Conservation (phyloP, 2,797 vertebrate genomes). For the Oreortyx pictus region DNA sequence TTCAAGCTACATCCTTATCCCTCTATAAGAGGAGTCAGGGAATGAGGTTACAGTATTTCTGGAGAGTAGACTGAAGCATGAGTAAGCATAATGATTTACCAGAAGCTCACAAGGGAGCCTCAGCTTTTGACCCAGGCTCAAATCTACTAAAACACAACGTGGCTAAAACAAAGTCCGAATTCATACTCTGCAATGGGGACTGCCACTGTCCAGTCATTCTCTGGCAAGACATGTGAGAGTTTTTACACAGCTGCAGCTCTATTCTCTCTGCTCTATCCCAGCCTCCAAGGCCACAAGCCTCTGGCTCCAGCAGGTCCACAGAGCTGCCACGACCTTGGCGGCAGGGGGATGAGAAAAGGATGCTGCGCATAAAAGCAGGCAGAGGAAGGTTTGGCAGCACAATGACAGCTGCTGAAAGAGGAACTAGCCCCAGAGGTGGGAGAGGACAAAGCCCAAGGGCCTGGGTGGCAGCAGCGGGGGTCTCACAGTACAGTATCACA, state of each 20-base stretch:
- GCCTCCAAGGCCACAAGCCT: rapidly evolving
- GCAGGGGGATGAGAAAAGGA: neutral
- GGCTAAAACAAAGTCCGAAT: neutral
- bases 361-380: rapidly evolving
- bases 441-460: neutral
- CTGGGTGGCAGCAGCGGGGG: neutral
- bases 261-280: neutral
- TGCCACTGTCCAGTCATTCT: neutral
- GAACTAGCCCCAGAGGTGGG: neutral
- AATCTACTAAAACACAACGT: neutral
- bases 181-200: neutral
- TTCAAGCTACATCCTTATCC: neutral
- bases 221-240: rapidly evolving
- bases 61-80: neutral
- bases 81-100: neutral
- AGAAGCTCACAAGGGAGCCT: neutral
- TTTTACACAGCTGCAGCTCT: rapidly evolving
- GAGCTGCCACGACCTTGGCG: neutral
- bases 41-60: neutral
- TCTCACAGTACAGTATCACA: rapidly evolving
- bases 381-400: neutral
- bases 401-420: neutral
- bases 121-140: neutral
- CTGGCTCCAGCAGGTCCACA: neutral
- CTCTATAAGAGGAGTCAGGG: neutral